Base-by-base conservation (phyloP, 1,140 invertebrate genomes). In the Patella vulgata region DNA sequence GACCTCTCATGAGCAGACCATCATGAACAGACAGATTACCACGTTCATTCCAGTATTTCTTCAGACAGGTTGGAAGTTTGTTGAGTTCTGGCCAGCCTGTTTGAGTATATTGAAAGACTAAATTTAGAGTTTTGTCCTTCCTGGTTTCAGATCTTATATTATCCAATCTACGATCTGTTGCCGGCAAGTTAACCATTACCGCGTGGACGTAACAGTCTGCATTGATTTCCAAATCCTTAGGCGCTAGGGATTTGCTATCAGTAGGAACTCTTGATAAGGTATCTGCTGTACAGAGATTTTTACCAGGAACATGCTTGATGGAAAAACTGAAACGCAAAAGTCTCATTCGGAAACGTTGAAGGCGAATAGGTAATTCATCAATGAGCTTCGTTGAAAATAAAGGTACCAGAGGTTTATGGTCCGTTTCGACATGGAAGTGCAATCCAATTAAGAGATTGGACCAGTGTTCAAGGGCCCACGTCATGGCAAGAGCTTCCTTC, bases 401-500 rank as follows among this genome's bases (percentile, higher is more conserved):
- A 28, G 51, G n/a, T 14, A 46, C 11, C 19, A 54, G 42, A 23
- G 44, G 44, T 42, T 61, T 61, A 42, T 54, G 59, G 21, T 54
- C 59, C 28, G 39, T 61, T 36, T 54, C 59, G 14, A 61, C 36
- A 28, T 39, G 17, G 28, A 61, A 61, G n/a, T 44, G 25, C 43
- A 31, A 27, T 11, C 55, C 55, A 19, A 39, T 25, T 8, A 55
- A 21, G 19, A 55, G 21, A n/a, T 43, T 25, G 23, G 83, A 71
- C 73, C 85, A 86, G 50, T 79, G 75, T 39, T 84, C 64, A 39
- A 62, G 54, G 8, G 74, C 77, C 72, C 73, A 80, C 8, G 73
- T 52, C 28, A 87, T 85, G 1, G 85, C 82, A 2, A 86, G 68
- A 60, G 60, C 63, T 53, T 65, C 66, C 31, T 71, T 68, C n/a